Conservation (phyloP, 2,888 invertebrate genomes). For the Acanthoscelides obtectus region DNA sequence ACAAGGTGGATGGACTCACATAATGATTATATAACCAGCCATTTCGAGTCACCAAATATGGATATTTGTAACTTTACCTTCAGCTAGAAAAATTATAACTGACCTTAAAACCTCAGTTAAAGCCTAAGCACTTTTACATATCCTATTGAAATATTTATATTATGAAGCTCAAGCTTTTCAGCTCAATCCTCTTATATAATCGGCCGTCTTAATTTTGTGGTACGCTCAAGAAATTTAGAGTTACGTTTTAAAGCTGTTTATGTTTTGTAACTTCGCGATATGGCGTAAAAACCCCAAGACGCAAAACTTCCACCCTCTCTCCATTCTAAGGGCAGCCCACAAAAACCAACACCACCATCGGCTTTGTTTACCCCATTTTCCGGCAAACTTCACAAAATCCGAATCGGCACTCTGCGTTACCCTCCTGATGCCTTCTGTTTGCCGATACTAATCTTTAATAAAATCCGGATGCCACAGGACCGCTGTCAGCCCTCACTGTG, state of each 20-base stretch:
- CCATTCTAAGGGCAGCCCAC: background rate
- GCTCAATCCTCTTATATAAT: background rate
- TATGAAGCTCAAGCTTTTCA: background rate
- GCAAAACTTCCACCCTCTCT: background rate
- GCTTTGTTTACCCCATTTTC: background rate
- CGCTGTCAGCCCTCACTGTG: background rate
- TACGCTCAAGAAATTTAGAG: background rate
- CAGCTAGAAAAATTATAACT: no score
- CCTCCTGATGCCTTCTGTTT: background rate
- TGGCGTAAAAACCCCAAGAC: background rate
- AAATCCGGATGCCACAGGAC: background rate
- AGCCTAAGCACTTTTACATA: no score
- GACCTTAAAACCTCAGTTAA: no score
- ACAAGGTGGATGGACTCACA: no score
- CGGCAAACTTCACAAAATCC: background rate
- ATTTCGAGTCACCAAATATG: no score
- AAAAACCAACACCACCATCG: background rate
- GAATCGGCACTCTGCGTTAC: background rate
- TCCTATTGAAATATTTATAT: background rate
- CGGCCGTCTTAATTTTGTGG: background rate
- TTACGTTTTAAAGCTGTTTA: background rate
- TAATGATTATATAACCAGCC: no score
- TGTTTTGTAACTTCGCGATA: background rate
- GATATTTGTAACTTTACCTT: no score
- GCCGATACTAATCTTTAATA: background rate